phyloP scores from a whole-genome alignment of 2,797 vertebrate species.

The Microctenopoma stevenorrisi region DNA sequence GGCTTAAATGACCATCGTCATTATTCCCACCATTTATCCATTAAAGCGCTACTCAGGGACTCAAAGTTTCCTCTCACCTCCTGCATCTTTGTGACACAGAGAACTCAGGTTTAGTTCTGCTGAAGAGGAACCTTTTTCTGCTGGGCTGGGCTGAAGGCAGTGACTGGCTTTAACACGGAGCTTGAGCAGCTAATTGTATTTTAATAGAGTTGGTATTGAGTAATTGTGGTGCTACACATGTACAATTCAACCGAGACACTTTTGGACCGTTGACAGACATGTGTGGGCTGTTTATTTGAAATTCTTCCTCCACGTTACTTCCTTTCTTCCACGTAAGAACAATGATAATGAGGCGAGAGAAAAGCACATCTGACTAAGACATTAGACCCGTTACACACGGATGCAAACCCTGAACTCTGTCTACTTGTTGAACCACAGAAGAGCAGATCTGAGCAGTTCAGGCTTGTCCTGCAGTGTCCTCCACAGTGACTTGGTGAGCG shows the following conservation, averaged over 20 bases:
- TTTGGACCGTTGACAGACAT: not conserved
- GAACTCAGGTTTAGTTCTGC: slow-evolving; percentile 1
- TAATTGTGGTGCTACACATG: not conserved
- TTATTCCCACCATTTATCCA: not conserved
- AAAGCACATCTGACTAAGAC: too few species aligned
- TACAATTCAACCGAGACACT: not conserved
- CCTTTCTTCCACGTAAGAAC: not conserved
- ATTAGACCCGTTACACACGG: too few species aligned
- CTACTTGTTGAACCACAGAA: not conserved
- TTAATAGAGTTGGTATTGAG: not conserved
- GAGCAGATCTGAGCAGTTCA: not conserved
- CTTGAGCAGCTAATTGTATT: not conserved
- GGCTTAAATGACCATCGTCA: too few species aligned
- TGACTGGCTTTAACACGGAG: not conserved
- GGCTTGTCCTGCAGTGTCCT: not conserved
- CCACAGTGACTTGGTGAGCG: not conserved
- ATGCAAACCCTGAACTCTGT: not conserved
- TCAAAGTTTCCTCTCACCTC: too few species aligned
- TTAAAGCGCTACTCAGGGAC: not conserved
- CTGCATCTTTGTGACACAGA: not conserved
- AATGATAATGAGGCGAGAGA: too few species aligned
- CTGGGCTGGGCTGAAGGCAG: not conserved
- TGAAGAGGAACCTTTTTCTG: not conserved
- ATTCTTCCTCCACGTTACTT: not conserved
- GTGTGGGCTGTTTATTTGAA: not conserved